phyloP scores from a whole-genome alignment of 1,140 invertebrate species.

The Portunus trituberculatus region DNA sequence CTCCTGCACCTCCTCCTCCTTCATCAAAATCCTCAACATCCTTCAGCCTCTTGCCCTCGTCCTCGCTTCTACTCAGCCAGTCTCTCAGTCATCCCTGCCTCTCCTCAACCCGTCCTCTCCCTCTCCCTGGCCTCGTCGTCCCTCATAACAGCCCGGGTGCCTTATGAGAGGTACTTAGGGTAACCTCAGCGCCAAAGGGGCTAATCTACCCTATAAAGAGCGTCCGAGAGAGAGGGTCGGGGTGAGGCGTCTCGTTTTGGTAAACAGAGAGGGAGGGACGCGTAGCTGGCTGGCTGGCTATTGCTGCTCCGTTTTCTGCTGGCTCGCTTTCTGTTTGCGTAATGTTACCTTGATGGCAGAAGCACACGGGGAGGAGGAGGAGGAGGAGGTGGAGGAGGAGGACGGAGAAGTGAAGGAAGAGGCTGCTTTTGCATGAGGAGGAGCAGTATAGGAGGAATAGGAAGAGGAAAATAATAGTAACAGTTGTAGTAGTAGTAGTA shows the following conservation, averaged over 20 bases:
- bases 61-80: not conserved
- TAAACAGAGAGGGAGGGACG: not conserved
- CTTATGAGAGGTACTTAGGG: conserved; percentile 20
- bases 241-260: not conserved
- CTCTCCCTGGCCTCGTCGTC: not conserved
- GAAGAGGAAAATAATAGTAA: not conserved
- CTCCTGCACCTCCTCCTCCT: not conserved
- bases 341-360: not conserved
- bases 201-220: conserved; percentile 22
- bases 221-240: not conserved
- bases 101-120: not conserved
- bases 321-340: not conserved
- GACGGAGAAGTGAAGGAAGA: not conserved
- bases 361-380: not conserved
- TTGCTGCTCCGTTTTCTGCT: not conserved
- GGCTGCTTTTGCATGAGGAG: not conserved
- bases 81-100: too few relatives aligned
- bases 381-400: not conserved
- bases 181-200: conserved; percentile 9
- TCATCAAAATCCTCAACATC: not conserved
- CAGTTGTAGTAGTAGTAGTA: not conserved
- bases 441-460: not conserved
- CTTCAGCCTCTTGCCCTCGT: not conserved
- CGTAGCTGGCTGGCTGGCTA: not conserved
- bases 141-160: not conserved